Evolutionary conservation across 2,797 vertebrate species (phyloP).

Genomic region (Morelia viridis): DNA sequence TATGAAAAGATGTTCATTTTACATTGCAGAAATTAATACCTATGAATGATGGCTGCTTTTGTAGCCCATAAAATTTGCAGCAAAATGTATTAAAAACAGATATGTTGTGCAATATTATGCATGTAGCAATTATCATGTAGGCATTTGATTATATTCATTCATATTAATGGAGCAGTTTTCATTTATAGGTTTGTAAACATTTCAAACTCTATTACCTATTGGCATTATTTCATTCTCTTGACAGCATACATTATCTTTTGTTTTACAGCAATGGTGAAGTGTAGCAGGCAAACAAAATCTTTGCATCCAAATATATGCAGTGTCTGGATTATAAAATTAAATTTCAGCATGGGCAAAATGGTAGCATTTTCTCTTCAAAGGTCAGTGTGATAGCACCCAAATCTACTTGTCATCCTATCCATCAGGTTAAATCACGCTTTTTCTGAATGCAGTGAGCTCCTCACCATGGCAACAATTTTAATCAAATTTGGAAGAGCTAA

Average conservation of each 20-base stretch:
- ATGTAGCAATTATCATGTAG: constrained; percentile 68
- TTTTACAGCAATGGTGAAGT: constrained; percentile 55
- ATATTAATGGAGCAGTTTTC: constrained; percentile 68
- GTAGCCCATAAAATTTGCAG: constrained; percentile 55
- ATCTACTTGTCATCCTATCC: constrained; percentile 43
- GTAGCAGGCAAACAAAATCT: constrained; percentile 47
- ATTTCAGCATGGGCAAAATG: background rate
- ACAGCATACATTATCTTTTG: constrained; percentile 66
- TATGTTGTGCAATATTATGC: constrained; percentile 55
- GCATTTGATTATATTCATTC: constrained; percentile 69
- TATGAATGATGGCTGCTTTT: constrained; percentile 44
- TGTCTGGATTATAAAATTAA: constrained; percentile 46
- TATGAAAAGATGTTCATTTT: constrained; percentile 39
- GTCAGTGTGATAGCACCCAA: constrained; percentile 40
- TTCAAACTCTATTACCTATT: constrained; percentile 69
- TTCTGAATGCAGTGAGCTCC: constrained; percentile 45
- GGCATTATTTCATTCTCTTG: constrained; percentile 65
- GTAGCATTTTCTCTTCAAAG: constrained; percentile 46
- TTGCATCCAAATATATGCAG: constrained; percentile 41
- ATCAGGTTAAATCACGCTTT: constrained; percentile 38
- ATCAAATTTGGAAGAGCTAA: constrained; percentile 38
- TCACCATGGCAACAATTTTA: constrained; percentile 48
- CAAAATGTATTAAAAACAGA: constrained; percentile 65
- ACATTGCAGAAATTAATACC: constrained; percentile 54
- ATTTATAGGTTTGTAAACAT: constrained; percentile 75